Percentiles rank a stretch among this genome's conserved stretches.
Evolutionary conservation across 2,888 invertebrate genomes (phyloP).

Genomic region (Cordilura impudica): DNA sequence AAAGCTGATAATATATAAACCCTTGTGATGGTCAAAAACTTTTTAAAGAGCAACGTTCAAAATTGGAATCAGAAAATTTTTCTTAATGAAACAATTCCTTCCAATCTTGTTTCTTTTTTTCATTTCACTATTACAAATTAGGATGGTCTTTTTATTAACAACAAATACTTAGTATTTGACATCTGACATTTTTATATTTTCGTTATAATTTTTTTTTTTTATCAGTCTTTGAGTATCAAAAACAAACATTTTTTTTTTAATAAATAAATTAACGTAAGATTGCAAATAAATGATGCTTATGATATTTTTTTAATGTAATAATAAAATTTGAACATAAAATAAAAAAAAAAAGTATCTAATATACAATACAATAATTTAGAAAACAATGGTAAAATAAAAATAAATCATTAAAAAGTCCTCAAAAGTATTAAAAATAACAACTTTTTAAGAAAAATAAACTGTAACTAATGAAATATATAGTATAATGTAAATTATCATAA

Average conservation of each 20-base stretch:
- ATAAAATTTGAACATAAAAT: conserved; percentile 64
- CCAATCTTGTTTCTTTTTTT: no score
- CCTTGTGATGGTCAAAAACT: no score
- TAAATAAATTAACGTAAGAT: conserved; percentile 59
- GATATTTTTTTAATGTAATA: conserved; percentile 63
- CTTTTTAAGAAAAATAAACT: conserved; percentile 39
- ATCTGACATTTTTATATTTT: conserved; percentile 11
- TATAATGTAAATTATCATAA: conserved; percentile 54
- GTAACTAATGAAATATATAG: conserved; percentile 32
- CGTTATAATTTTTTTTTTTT: conserved; percentile 6
- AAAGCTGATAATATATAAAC: no score
- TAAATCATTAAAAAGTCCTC: conserved; percentile 53
- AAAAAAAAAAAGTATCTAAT: conserved; percentile 61
- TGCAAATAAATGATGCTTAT: conserved; percentile 64
- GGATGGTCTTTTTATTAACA: no score
- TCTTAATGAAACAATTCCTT: no score
- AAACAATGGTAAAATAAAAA: conserved; percentile 46
- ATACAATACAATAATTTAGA: conserved; percentile 56
- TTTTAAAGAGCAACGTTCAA: no score
- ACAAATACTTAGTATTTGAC: no score
- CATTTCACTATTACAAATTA: no score
- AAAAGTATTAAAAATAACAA: conserved; percentile 48
- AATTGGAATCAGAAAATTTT: no score
- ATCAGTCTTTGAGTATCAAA: conserved; percentile 54
- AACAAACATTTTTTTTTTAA: conserved; percentile 56